Evolutionary conservation across 2,113 vertebrate species (phyloP).

Genomic region (Panthera uncia): DNA sequence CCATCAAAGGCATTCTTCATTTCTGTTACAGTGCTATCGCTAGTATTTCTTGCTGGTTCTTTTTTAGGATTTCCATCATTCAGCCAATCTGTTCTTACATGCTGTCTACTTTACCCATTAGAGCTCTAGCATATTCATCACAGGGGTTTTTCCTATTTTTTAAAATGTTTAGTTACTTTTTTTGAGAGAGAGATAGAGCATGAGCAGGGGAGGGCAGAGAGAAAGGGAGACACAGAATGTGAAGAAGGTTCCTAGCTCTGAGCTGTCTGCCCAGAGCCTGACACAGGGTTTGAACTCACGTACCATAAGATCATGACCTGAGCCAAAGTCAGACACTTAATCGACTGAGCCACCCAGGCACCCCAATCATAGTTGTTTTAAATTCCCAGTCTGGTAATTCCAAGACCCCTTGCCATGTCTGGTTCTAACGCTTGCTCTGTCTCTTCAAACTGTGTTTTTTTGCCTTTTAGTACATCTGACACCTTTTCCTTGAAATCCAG

Average conservation of each 20-base stretch:
- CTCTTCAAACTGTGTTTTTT: background rate
- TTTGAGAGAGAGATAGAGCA: too few species aligned
- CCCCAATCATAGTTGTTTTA: background rate
- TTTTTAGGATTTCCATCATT: background rate
- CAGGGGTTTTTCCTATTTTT: background rate
- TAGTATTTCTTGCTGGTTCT: background rate
- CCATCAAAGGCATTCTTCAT: background rate
- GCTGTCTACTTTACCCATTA: background rate
- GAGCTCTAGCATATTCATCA: background rate
- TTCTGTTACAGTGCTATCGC: too few species aligned
- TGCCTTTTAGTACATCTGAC: background rate
- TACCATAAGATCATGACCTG: too few species aligned
- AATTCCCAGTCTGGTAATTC: background rate
- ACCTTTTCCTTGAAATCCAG: background rate
- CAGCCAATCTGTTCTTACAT: background rate
- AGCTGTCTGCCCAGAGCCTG: too few species aligned
- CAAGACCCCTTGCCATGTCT: background rate
- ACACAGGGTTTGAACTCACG: too few species aligned
- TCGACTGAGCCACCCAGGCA: too few species aligned
- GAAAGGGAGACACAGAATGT: too few species aligned
- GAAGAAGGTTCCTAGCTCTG: too few species aligned
- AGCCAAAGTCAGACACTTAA: too few species aligned
- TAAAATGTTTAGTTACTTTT: too few species aligned
- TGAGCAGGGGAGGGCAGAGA: too few species aligned
- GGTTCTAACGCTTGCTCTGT: background rate